Percentiles rank a stretch among this genome's conserved stretches.
phyloP scores from a whole-genome alignment of 1,140 invertebrate species.

The Drosophila pseudoananassae region DNA sequence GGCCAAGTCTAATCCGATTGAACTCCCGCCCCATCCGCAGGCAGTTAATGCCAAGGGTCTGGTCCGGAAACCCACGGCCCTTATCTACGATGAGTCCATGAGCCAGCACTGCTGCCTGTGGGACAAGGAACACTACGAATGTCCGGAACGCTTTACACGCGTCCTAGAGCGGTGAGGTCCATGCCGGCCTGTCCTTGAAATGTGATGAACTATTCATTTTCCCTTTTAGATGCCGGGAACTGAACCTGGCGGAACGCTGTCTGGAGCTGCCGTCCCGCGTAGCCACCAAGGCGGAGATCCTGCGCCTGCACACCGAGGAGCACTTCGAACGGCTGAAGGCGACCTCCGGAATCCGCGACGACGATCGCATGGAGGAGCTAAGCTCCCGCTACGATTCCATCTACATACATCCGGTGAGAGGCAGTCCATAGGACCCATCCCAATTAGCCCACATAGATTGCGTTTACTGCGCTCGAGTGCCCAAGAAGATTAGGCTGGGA shows the following conservation, averaged over 20 bases:
- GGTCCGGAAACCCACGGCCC: slow-evolving; percentile 88
- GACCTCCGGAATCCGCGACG: slow-evolving; percentile 86
- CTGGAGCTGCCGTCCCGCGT: slow-evolving; percentile 85
- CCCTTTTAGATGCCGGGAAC: slow-evolving; percentile 87
- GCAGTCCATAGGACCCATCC: not conserved
- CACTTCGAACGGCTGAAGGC: slow-evolving; percentile 88
- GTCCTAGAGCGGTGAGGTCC: slow-evolving; percentile 88
- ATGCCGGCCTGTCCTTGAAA: not conserved
- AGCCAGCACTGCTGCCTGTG: slow-evolving; percentile 91
- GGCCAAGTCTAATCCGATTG: not conserved
- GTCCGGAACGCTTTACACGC: slow-evolving; percentile 89
- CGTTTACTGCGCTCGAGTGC: slow-evolving; percentile 30
- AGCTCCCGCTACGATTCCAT: slow-evolving; percentile 93
- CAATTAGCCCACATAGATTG: not conserved
- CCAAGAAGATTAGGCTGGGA: slow-evolving; percentile 9
- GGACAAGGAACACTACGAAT: slow-evolving; percentile 93
- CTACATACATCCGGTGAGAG: slow-evolving; percentile 92
- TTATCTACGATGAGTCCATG: slow-evolving; percentile 92
- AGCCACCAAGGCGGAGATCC: slow-evolving; percentile 90
- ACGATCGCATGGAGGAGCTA: slow-evolving; percentile 88
- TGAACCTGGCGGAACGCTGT: slow-evolving; percentile 90
- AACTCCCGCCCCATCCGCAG: slow-evolving; percentile 66
- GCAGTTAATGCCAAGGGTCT: slow-evolving; percentile 87
- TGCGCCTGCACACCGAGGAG: slow-evolving; percentile 87
- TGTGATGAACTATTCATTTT: not conserved